Evolutionary conservation across 2,797 vertebrate species (phyloP), one percentile per base, ranked within the genome.

Genomic region (Alcedo atthis): DNA sequence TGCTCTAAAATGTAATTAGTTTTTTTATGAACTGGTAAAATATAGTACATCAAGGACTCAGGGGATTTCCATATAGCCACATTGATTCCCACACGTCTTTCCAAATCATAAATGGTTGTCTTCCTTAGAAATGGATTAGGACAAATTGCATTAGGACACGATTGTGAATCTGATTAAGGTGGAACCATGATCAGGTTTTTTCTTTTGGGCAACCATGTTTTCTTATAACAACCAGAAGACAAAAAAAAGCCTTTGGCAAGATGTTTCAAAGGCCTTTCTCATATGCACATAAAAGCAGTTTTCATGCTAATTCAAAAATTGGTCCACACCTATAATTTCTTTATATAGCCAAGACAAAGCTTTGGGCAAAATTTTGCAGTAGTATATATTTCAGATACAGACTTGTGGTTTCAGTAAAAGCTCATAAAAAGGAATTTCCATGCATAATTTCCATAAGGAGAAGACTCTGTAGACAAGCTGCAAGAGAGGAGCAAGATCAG

Each of bases 121-220:
- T 99, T 98, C 98, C 98, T 98, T 97, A 98, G 98, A 98, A 99
- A 98, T 98, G 98, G 98, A 99, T 99, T 98, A 99, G 98, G 98
- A 98, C 98, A 99, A 99, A 99, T 99, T 98, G 98, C 98, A 99
- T 99, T 99, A 99, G 98, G 98, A 98, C 98, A 98, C 97, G 98
- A 99, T 98, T 98, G 98, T 98, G 98, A 99, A 99, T 99, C 98
- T 98, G 98, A 99, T 99, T 99, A 99, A 98, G 98, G 98, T 98
- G 97, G 97, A 98, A 98, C 98, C 98, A 98, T 97, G 98, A 98
- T 98, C 98, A 98, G 97, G 97, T 98, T 98, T 95, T 93, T 92
- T 95, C 92, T 98, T 98, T 98, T 98, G 98, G 98, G 98, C 98
- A 98, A 98, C 98, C 97, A 97, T 98, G 98, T 98, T 98, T 99